Conservation (phyloP, 2,113 vertebrate genomes). For the Hemibagrus wyckioides region DNA sequence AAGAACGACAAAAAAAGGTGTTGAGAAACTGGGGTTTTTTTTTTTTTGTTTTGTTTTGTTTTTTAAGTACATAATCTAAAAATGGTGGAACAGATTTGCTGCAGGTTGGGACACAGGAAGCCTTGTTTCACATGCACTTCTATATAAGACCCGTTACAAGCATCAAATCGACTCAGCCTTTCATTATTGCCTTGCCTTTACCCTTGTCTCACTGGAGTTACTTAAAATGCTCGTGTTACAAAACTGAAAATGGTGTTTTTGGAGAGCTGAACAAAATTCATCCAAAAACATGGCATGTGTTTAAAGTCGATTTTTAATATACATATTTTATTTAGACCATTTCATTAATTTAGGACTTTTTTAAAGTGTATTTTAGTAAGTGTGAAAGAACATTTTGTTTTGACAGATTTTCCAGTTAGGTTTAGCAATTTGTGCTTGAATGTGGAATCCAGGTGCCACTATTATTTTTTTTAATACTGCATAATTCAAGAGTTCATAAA, state of each 20-base stretch:
- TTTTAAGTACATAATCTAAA: slow-evolving; percentile 52
- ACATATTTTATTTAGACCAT: neutral
- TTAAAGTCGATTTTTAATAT: neutral
- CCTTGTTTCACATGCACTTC: slow-evolving; percentile 80
- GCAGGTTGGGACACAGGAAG: slow-evolving; percentile 78
- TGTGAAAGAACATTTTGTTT: neutral
- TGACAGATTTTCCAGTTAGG: neutral
- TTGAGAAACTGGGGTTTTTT: slow-evolving; percentile 68
- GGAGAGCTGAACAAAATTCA: neutral
- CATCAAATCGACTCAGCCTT: slow-evolving; percentile 54
- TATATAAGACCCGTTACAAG: slow-evolving; percentile 81
- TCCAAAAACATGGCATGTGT: neutral
- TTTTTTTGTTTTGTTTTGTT: too few relatives aligned
- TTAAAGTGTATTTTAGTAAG: neutral
- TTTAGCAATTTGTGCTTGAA: neutral
- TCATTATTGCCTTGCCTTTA: slow-evolving; percentile 42
- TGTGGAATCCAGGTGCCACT: neutral
- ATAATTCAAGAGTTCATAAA: neutral
- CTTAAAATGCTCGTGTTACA: neutral
- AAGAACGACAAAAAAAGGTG: slow-evolving; percentile 73
- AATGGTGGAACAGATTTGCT: slow-evolving; percentile 75
- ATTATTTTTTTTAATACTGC: neutral
- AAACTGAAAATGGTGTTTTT: neutral
- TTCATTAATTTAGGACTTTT: neutral
- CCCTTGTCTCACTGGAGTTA: neutral